Evolutionary conservation across 1,140 invertebrate genomes (phyloP), one percentile per base, ranked within the genome.

Genomic region (Lycorma delicatula): DNA sequence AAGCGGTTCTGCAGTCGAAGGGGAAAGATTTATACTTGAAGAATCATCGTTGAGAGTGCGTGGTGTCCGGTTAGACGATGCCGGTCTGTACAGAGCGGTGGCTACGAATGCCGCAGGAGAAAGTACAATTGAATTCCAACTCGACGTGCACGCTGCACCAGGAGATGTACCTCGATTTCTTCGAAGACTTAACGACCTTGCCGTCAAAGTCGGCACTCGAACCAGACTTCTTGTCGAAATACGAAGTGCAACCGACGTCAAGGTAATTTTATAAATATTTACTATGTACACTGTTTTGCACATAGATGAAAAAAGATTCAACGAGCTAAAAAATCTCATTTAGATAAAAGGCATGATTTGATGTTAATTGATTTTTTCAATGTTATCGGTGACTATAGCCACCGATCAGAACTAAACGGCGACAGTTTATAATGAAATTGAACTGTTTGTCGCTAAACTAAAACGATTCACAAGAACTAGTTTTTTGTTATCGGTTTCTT

Each of bases 181-280:
- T 6, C 77, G 87, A 54, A 76, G 85, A 57, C 76, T 93, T 5
- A 83, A 81, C 59, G 87, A 91, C 71, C 77, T 90, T 4, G 83
- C 86, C 1, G 87, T 90, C 25, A 91, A 91, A 75, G 87, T 93
- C 65, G 89, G 89, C 56, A 87, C 89, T 3, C 76, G 88, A 62
- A 87, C 87, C 0, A 78, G 89, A 59, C 85, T 92, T 62, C 76
- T 91, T 9, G 86, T 90, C 25, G 89, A 93, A 73, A 86, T 91
- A 53, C 74, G 81, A 63, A 88, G 86, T 71, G 77, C 82, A 48
- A 81, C 84, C n/a, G 82, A 84, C 67, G 76, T 87, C 51, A 85
- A 86, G 81, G 89, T 88, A 74, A 69, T 59, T 63, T 22, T 12
- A n/a, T n/a, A n/a, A n/a, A n/a, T n/a, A n/a, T n/a, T n/a, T n/a